Conservation (phyloP, 92 coral and sea anemone species). For the Umimayanthus kanabou region DNA sequence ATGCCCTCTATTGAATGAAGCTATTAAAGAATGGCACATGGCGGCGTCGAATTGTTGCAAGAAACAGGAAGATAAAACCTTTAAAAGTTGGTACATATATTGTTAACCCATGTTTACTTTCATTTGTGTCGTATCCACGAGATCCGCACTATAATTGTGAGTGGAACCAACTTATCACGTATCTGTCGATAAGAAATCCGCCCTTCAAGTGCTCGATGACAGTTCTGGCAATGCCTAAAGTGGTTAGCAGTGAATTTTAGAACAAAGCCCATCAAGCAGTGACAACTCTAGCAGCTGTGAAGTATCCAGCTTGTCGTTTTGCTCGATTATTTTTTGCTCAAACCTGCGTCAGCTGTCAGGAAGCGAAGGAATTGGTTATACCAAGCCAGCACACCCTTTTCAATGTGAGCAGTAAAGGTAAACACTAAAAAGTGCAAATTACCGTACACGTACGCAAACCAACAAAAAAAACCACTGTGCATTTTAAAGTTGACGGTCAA, state of each 20-base stretch:
- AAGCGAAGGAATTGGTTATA: background rate
- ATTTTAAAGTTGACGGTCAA: background rate
- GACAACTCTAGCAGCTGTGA: conserved; percentile 38
- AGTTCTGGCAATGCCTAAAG: conserved; percentile 21
- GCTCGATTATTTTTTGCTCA: background rate
- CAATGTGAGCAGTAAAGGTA: no score
- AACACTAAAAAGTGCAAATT: background rate
- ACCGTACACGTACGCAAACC: background rate
- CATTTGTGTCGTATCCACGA: conserved; percentile 11
- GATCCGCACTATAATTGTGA: conserved; percentile 21
- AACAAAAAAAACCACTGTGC: background rate
- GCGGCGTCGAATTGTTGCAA: conserved; percentile 24
- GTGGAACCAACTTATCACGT: conserved; percentile 7
- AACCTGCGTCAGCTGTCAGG: conserved; percentile 32
- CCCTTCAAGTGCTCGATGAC: conserved; percentile 28
- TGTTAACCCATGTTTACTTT: conserved; percentile 33
- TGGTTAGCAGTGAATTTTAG: conserved; percentile 24
- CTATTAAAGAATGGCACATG: conserved; percentile 29
- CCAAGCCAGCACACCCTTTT: no score
- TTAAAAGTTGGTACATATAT: background rate
- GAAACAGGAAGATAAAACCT: conserved; percentile 39
- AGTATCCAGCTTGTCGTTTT: conserved; percentile 33
- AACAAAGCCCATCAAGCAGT: background rate
- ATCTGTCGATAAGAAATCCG: conserved; percentile 34
- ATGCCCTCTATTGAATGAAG: conserved; percentile 41